A percentile compares a stretch with the other conserved stretches of the same genome.
phyloP scores from a whole-genome alignment of 2,888 invertebrate genomes.

The Netelia fuscicornis region DNA sequence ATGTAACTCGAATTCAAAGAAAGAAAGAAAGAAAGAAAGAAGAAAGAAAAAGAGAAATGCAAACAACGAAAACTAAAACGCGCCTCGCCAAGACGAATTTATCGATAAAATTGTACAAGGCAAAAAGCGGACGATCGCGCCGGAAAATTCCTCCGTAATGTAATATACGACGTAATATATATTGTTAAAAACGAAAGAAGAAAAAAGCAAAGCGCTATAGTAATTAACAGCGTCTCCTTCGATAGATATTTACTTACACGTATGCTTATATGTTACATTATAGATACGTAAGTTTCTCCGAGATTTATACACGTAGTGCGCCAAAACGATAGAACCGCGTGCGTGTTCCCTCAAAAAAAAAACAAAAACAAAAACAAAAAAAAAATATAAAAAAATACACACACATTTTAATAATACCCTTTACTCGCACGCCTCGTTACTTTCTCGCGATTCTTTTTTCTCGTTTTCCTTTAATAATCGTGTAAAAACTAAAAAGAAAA shows the following conservation, averaged over 20 bases:
- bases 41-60: not conserved
- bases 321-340: not conserved
- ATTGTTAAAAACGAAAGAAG: not conserved
- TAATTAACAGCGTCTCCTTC: not conserved
- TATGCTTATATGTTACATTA: not conserved
- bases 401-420: not conserved
- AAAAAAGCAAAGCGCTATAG: not conserved
- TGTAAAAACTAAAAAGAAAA: not conserved
- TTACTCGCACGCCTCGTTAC: not conserved
- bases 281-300: not conserved
- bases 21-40: not conserved
- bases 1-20: not conserved
- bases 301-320: not conserved
- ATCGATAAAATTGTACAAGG: not conserved
- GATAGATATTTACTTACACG: slow-evolving; percentile 1
- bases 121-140: not conserved
- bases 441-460: not conserved
- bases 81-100: not conserved
- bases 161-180: not conserved
- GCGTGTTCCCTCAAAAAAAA: not conserved
- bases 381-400: not conserved
- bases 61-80: no score
- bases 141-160: slow-evolving; percentile 10
- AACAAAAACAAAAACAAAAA: not conserved
- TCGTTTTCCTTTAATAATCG: slow-evolving; percentile 7